phyloP scores from a whole-genome alignment of 1,140 invertebrate genomes.

The Oedothorax gibbosus region DNA sequence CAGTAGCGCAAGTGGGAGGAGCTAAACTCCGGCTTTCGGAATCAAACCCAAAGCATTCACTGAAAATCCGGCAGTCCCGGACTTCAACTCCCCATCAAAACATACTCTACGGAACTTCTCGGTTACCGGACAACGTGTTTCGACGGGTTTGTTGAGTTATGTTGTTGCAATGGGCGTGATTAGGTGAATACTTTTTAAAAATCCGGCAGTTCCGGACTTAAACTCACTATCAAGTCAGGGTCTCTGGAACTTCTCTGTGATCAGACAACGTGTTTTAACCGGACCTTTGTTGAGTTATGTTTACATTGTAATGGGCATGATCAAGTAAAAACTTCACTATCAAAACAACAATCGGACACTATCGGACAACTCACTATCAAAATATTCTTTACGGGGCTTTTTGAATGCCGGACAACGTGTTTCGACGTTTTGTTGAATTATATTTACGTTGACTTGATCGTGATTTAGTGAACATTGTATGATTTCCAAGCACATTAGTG shows the following conservation, averaged over 20 bases:
- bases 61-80: constrained; percentile 20
- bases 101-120: background rate
- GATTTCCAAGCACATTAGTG: too few relatives aligned
- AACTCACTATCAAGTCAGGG: background rate
- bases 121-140: constrained; percentile 16
- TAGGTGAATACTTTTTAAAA: too few relatives aligned
- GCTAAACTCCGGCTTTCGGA: constrained; percentile 1
- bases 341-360: too few relatives aligned
- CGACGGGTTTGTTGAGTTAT: background rate
- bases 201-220: background rate
- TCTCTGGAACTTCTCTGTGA: background rate
- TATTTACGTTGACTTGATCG: background rate
- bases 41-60: constrained; percentile 30
- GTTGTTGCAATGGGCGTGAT: background rate
- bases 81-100: background rate
- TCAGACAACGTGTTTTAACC: too few relatives aligned
- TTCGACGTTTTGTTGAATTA: background rate
- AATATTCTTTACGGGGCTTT: background rate
- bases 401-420: constrained; percentile 9
- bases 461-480: too few relatives aligned
- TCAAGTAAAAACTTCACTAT: too few relatives aligned
- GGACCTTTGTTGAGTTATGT: too few relatives aligned
- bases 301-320: too few relatives aligned
- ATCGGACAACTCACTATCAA: background rate
- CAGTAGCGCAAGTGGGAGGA: constrained; percentile 19